Evolutionary conservation across 2,888 invertebrate genomes (phyloP), one percentile per base, ranked within the genome.

Genomic region (Catocala sponsa): DNA sequence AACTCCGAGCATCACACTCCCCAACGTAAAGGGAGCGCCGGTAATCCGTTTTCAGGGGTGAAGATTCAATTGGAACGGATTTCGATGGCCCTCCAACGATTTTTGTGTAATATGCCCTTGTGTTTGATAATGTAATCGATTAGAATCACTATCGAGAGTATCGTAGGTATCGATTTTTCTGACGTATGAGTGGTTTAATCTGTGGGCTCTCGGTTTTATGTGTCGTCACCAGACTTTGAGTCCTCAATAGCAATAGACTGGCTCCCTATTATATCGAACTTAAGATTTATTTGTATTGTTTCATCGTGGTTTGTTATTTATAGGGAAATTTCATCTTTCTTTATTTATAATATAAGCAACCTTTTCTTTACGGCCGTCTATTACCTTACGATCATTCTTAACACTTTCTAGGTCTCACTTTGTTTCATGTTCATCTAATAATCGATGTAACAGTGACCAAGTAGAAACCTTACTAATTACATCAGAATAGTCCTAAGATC

Each of bases 21-120:
- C 70, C 76, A 81, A 80, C 67, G 60, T 59, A 79, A 78, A 81
- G 83, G 76, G 73, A 58, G 74, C 65, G 67, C 44, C 72, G 70
- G 78, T 87, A 88, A 88, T 87, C 86, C 81, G 78, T 78, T 82
- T 81, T 79, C 76, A 78, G 85, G 86, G 84, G 82, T 79, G 85
- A 81, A 84, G 81, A 88, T 83, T 87, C 84, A 86, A 88, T 88
- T 84, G 87, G 82, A 84, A 80, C 85, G 83, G 84, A 86, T 85
- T 84, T 85, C 64, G 83, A 89, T 84, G 86, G 80, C 81, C 79
- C 86, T 86, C 77, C 68, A 78, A 65, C 65, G 78, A 78, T 78
- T 75, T 78, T 81, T 76, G 80, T 79, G 81, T 81, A 78, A 79
- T 76, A 73, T 74, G 66, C 78, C 69, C 82, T 75, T 77, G 73